phyloP scores from a whole-genome alignment of 2,113 vertebrate genomes.

The Petaurus breviceps region DNA sequence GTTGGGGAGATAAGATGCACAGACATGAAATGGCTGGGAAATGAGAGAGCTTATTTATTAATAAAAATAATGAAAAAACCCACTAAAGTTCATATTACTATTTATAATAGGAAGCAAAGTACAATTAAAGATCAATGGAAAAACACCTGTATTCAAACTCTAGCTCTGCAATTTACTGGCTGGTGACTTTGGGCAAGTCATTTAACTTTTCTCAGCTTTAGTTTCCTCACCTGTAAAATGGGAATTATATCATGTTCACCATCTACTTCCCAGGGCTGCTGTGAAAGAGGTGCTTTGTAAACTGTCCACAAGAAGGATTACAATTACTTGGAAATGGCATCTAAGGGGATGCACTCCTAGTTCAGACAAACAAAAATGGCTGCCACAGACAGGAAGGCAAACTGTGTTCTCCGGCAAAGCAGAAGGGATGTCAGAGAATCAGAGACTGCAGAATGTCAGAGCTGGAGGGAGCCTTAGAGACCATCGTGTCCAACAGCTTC shows the following conservation, averaged over 20 bases:
- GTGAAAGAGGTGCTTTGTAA: neutral
- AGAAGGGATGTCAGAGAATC: neutral
- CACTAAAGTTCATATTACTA: neutral
- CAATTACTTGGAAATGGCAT: neutral
- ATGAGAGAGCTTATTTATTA: neutral
- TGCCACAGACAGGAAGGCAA: conserved; percentile 1
- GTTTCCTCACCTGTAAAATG: conserved; percentile 46
- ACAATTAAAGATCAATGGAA: conserved; percentile 70
- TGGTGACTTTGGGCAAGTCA: conserved; percentile 70
- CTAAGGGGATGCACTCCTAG: neutral
- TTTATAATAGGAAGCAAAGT: conserved; percentile 74
- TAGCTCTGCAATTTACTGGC: conserved; percentile 60
- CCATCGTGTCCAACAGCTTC: neutral
- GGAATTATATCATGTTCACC: conserved; percentile 14
- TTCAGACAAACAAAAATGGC: neutral
- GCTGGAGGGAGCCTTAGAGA: neutral
- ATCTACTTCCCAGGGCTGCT: conserved; percentile 4
- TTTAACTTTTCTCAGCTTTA: neutral
- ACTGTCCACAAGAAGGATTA: neutral
- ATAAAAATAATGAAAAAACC: neutral
- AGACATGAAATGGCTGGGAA: neutral
- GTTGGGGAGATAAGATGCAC: neutral
- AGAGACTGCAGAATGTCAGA: neutral
- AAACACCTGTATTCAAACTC: conserved; percentile 55
- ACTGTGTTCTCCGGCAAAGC: neutral